Percentiles rank a stretch among this genome's conserved stretches.
Evolutionary conservation across 2,888 invertebrate genomes (phyloP).

Genomic region (Ceriagrion tenellum): DNA sequence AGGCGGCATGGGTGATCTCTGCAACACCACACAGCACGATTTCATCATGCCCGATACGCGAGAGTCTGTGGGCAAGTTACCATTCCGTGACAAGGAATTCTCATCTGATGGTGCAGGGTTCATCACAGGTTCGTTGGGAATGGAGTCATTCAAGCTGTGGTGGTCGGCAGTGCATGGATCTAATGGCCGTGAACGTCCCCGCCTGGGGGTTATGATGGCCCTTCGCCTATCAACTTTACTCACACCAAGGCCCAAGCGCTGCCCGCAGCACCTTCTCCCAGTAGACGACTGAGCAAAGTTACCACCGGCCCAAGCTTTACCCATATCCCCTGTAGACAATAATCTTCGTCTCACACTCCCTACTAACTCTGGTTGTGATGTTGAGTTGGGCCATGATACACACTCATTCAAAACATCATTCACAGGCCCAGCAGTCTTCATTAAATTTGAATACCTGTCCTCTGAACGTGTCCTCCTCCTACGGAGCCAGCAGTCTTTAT

Average conservation of each 20-base stretch:
- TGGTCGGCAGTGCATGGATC: conserved; percentile 22
- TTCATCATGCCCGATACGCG: background rate
- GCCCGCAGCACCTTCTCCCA: conserved; percentile 45
- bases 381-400: conserved; percentile 41
- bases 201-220: conserved; percentile 50
- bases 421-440: conserved; percentile 20
- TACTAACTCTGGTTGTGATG: conserved; percentile 30
- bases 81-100: background rate
- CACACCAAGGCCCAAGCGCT: conserved; percentile 18
- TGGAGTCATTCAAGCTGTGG: background rate
- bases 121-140: conserved; percentile 44
- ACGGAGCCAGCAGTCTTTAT: conserved; percentile 34
- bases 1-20: conserved; percentile 34
- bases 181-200: conserved; percentile 46
- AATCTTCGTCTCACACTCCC: conserved; percentile 30
- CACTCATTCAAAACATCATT: conserved; percentile 48
- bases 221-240: conserved; percentile 42
- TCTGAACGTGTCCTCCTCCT: conserved; percentile 57
- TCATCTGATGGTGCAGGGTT: conserved; percentile 34
- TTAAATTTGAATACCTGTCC: conserved; percentile 34
- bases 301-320: background rate
- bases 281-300: conserved; percentile 37
- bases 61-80: background rate
- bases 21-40: conserved; percentile 45
- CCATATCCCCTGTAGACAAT: conserved; percentile 52